phyloP scores from a whole-genome alignment of 2,113 vertebrate genomes.

The Zosterops borbonicus region DNA sequence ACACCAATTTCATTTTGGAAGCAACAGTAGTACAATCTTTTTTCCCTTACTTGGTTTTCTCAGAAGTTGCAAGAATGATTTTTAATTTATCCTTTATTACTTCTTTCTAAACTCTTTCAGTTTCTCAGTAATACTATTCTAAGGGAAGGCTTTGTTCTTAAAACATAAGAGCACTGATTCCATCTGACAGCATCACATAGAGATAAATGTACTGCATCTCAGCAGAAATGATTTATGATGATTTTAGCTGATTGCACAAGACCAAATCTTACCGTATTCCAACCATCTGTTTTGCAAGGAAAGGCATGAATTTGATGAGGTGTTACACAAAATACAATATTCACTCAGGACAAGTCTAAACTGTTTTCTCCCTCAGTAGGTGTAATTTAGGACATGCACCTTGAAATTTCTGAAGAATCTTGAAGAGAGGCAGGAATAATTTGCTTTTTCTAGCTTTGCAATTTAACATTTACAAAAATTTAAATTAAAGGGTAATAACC shows the following conservation, averaged over 20 bases:
- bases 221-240: slow-evolving; percentile 40
- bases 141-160: slow-evolving; percentile 27
- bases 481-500: not conserved
- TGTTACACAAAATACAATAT: not conserved
- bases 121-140: slow-evolving; percentile 15
- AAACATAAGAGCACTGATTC: slow-evolving; percentile 35
- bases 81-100: slow-evolving; percentile 62
- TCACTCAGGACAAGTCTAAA: not conserved
- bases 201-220: slow-evolving; percentile 41
- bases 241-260: slow-evolving; percentile 15
- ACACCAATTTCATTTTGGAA: slow-evolving; percentile 58
- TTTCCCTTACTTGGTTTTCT: slow-evolving; percentile 29
- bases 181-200: slow-evolving; percentile 29
- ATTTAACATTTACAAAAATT: not conserved
- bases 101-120: slow-evolving; percentile 35
- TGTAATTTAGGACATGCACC: not conserved
- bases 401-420: not conserved
- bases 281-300: slow-evolving; percentile 19
- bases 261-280: slow-evolving; percentile 21
- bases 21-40: slow-evolving; percentile 26
- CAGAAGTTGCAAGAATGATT: slow-evolving; percentile 37
- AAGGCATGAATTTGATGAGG: not conserved
- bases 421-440: not conserved
- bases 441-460: not conserved
- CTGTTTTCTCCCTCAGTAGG: not conserved